A percentile compares a stretch with the other conserved stretches of the same genome.
phyloP scores from a whole-genome alignment of 2,888 invertebrate species.

The Epinotia bilunana region DNA sequence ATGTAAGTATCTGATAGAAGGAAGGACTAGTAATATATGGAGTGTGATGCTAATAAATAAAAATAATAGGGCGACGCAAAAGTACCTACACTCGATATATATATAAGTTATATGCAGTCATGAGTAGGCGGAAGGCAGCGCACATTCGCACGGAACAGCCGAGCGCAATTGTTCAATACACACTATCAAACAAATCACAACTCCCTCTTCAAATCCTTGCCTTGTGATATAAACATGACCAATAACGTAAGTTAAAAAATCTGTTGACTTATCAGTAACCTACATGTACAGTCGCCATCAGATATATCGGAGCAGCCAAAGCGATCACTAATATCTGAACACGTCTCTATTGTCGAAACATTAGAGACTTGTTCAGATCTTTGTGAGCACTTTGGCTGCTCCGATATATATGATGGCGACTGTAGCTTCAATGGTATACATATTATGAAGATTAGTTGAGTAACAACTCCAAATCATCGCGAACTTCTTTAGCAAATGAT shows the following conservation, averaged over 20 bases:
- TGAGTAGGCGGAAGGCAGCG: constrained; percentile 57
- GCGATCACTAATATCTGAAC: no score
- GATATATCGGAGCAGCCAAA: no score
- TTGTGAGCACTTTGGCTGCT: no score
- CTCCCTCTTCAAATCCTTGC: constrained; percentile 37
- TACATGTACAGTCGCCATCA: no score
- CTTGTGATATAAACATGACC: neutral
- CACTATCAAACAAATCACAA: constrained; percentile 59
- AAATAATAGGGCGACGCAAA: neutral
- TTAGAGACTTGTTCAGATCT: no score
- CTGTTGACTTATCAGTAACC: neutral
- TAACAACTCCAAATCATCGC: neutral
- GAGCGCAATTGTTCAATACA: constrained; percentile 70
- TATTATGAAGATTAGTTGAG: neutral
- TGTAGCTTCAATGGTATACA: neutral
- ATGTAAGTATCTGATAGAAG: neutral
- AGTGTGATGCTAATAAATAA: neutral
- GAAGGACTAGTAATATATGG: neutral
- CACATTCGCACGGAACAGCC: constrained; percentile 53
- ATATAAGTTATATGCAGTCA: neutral
- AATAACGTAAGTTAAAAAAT: neutral
- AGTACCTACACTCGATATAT: neutral
- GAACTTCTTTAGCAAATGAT: neutral
- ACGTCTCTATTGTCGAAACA: no score
- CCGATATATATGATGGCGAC: no score